Evolutionary conservation across 1,140 invertebrate species (phyloP).

Genomic region (Drosophila chauvacae): DNA sequence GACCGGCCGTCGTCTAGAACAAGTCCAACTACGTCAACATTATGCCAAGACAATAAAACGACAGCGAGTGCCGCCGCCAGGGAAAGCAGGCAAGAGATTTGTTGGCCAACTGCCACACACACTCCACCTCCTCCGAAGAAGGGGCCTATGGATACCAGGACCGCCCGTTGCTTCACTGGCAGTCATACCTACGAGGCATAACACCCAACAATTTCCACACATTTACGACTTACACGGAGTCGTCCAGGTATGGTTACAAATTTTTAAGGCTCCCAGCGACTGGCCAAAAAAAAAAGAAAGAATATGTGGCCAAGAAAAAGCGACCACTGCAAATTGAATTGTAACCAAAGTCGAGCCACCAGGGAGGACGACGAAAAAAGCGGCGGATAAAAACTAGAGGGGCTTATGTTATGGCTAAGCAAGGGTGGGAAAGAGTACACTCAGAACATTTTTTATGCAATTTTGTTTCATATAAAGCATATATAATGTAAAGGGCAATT

Average conservation of each 20-base stretch:
- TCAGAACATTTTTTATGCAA: background rate
- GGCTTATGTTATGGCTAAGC: slow-evolving; percentile 66
- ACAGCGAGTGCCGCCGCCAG: slow-evolving; percentile 30
- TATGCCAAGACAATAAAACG: slow-evolving; percentile 70
- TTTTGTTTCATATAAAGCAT: background rate
- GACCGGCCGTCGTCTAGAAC: slow-evolving; percentile 26
- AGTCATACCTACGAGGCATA: slow-evolving; percentile 67
- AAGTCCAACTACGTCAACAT: slow-evolving; percentile 53
- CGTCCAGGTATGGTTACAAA: slow-evolving; percentile 36
- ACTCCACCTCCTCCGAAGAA: slow-evolving; percentile 15
- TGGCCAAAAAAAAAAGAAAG: slow-evolving; percentile 30
- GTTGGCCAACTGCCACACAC: slow-evolving; percentile 68
- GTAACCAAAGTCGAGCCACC: slow-evolving; percentile 75
- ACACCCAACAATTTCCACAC: slow-evolving; percentile 79
- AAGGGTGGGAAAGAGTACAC: slow-evolving; percentile 36
- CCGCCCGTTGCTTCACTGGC: slow-evolving; percentile 59
- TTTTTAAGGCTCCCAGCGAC: slow-evolving; percentile 54
- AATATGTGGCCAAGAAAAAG: slow-evolving; percentile 56
- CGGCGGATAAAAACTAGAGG: slow-evolving; percentile 21
- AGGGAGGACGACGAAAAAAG: slow-evolving; percentile 10
- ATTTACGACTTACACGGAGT: slow-evolving; percentile 41
- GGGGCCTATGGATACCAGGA: slow-evolving; percentile 10
- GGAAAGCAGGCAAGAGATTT: slow-evolving; percentile 34
- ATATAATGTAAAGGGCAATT: background rate
- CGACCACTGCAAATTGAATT: slow-evolving; percentile 78